Percentiles rank a stretch among this genome's conserved stretches.
These are phyloP conservation scores for Dicrurus megarhynchus DNA, from an alignment of 2,113 vertebrate species.

Conservation along the genomic window DNA sequence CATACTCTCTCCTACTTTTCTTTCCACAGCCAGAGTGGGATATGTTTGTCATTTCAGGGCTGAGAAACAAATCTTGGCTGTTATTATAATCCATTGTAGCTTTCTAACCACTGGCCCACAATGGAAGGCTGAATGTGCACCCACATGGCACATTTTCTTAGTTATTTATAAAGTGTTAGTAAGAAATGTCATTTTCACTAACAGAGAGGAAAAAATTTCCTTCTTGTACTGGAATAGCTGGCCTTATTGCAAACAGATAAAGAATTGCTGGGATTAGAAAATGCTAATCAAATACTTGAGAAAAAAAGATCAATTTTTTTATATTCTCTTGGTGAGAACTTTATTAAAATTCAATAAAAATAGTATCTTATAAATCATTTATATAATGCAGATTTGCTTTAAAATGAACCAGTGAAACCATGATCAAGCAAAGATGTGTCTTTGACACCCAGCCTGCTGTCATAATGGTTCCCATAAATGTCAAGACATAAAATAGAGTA, in stretches of 20 bases:
- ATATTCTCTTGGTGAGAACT: constrained; percentile 3
- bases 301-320: not conserved
- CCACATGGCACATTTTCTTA: not conserved
- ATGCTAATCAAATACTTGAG: not conserved
- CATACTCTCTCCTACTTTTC: not conserved
- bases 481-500: not conserved
- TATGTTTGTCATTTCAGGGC: not conserved
- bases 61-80: not conserved
- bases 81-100: not conserved
- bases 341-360: constrained; percentile 6
- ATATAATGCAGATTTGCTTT: not conserved
- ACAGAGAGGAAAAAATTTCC: not conserved
- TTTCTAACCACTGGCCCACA: constrained; percentile 2
- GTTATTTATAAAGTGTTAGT: constrained; percentile 11
- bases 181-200: not conserved
- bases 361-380: constrained; percentile 12
- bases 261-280: not conserved
- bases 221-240: not conserved
- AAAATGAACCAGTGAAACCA: not conserved
- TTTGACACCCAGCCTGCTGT: constrained; percentile 11
- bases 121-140: not conserved
- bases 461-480: not conserved
- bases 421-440: constrained; percentile 33
- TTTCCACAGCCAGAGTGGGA: not conserved
- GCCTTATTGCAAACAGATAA: not conserved